Conservation (phyloP, 2,113 vertebrate genomes). For the Phalacrocorax carbo region DNA sequence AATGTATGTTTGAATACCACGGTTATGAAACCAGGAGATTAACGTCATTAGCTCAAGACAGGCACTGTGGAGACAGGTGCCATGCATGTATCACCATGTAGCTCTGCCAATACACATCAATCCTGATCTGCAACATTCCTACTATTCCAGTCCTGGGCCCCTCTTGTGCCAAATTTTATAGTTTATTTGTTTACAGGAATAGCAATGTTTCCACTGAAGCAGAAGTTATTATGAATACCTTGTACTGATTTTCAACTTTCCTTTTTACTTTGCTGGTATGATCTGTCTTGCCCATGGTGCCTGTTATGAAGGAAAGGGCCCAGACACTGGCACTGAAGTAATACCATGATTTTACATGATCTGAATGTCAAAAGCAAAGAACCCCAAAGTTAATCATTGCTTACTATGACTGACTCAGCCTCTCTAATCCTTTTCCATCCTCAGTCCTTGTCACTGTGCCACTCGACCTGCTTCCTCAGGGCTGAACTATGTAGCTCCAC, state of each 20-base stretch:
- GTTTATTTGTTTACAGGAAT: not conserved
- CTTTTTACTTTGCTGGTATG: not conserved
- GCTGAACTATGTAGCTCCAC: not conserved
- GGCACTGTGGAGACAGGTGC: not conserved
- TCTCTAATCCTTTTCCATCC: not conserved
- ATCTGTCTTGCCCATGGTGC: not conserved
- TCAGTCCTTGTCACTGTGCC: not conserved
- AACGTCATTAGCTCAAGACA: not conserved
- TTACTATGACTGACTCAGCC: constrained; percentile 14
- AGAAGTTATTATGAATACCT: not conserved
- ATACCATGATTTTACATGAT: not conserved
- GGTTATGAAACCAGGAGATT: not conserved
- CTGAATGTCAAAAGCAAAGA: constrained; percentile 21
- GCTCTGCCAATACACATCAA: constrained; percentile 29
- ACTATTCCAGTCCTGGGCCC: not conserved
- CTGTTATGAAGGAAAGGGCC: not conserved
- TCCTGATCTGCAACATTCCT: constrained; percentile 42
- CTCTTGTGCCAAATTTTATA: not conserved
- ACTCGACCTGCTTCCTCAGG: constrained; percentile 20
- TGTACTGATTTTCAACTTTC: not conserved
- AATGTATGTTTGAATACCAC: not conserved
- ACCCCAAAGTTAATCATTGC: not conserved
- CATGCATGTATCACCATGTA: fast-evolving
- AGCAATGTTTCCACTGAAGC: not conserved
- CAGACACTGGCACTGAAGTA: not conserved